Base-by-base conservation (phyloP, 2,888 invertebrate genomes). In the Archips xylosteana region DNA sequence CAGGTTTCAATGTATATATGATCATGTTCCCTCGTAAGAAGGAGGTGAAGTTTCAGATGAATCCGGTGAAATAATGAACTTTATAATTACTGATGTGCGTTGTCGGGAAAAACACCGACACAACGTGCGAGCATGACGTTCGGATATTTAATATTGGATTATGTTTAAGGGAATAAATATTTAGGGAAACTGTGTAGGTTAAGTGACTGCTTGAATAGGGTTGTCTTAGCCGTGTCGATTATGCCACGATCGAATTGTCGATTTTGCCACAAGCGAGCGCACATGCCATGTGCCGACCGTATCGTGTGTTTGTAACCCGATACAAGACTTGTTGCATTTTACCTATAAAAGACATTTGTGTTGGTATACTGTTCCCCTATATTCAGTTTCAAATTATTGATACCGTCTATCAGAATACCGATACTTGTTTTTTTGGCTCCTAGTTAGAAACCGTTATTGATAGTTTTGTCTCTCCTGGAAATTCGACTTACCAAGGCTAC, bases 271-370 rank as follows among this genome's bases (percentile, higher is more conserved):
- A 87, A 87, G 79, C 81, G 84, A 90, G 76, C 90, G 90, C 86
- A 83, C 90, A 84, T 88, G 85, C 87, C 89, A 88, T 89, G 82
- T 90, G 89, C 82, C 80, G 78, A 78, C 81, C 84, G 81, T 85
- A 85, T 88, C 88, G 82, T 84, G 82, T 84, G 82, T 88, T 86
- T 82, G 90, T 88, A 90, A 92, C 85, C 81, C 80, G 86, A 92
- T 85, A 89, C 86, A 75, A 75, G 81, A 83, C 84, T 83, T 86
- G 85, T 86, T 86, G 81, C 84, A 84, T 85, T 85, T 82, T 83
- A 82, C 81, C 80, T 82, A 78, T 77, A 81, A 79, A 76, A 78
- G 65, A 74, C 62, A 68, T 74, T 71, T 65, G 59, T 69, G 70
- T 54, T 34, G 69, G 61, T 51, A 64, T 69, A 60, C 54, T 42